Percentiles rank a stretch among this genome's conserved stretches.
These are phyloP conservation scores for Varanus salvator DNA, from an alignment of 2,113 vertebrate species.

Conservation along the genomic window DNA sequence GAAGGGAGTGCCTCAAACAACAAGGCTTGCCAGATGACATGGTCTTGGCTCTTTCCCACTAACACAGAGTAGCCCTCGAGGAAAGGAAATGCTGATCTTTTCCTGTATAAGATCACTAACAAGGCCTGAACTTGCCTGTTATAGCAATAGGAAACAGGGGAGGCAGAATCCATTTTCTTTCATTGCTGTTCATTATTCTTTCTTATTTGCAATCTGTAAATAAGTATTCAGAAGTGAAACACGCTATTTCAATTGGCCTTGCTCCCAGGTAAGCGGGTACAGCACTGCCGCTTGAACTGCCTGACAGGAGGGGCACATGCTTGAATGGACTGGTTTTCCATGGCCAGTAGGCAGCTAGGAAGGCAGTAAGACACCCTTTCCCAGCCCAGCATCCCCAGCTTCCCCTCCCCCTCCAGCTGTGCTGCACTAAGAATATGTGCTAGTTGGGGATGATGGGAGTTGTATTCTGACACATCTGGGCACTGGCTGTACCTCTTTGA, in stretches of 20 bases:
- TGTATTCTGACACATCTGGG: neutral
- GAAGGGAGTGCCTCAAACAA: neutral
- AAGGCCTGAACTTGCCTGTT: neutral
- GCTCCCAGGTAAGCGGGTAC: neutral
- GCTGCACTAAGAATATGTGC: neutral
- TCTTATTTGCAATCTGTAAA: neutral
- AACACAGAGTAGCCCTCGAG: neutral
- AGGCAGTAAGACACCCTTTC: neutral
- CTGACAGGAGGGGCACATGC: neutral
- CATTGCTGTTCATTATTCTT: no score
- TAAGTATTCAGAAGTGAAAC: neutral
- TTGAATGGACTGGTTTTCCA: neutral
- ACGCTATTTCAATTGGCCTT: neutral
- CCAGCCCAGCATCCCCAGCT: no score
- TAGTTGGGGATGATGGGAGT: neutral
- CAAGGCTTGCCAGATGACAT: no score
- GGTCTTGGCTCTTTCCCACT: no score
- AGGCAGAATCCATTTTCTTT: neutral
- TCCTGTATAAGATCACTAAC: neutral
- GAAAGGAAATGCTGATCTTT: neutral
- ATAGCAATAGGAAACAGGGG: neutral
- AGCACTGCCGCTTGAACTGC: neutral
- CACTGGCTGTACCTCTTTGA: neutral
- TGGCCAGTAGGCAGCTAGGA: neutral
- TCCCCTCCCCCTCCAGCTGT: neutral